Conservation (phyloP, 2,113 vertebrate genomes). For the Nipponia nippon region DNA sequence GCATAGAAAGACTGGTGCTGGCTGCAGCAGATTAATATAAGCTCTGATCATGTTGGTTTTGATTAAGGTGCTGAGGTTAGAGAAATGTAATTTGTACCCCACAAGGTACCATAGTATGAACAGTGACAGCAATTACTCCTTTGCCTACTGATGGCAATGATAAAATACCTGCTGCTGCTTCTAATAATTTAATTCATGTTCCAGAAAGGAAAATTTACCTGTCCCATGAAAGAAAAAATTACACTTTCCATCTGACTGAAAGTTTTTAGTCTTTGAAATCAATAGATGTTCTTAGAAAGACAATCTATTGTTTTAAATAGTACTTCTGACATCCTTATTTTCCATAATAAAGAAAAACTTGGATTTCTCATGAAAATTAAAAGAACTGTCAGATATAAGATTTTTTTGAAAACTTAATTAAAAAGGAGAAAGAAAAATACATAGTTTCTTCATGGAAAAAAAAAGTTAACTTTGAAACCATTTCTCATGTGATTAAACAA, state of each 20-base stretch:
- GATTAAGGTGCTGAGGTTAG: slow-evolving; percentile 85
- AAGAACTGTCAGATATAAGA: background rate
- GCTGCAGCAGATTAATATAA: slow-evolving; percentile 67
- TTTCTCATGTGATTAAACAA: background rate
- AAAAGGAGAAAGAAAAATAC: background rate
- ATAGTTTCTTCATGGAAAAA: background rate
- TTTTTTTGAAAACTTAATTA: background rate
- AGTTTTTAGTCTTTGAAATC: background rate
- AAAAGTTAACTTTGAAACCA: background rate
- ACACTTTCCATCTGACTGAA: slow-evolving; percentile 47
- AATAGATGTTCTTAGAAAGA: background rate
- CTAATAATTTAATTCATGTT: slow-evolving; percentile 78
- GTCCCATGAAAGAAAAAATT: background rate
- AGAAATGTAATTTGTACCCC: slow-evolving; percentile 84
- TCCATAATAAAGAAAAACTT: background rate
- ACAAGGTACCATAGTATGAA: slow-evolving; percentile 69
- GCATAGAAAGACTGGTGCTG: slow-evolving; percentile 24
- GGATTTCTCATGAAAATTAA: background rate
- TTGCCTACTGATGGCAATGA: slow-evolving; percentile 79
- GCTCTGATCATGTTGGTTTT: slow-evolving; percentile 76
- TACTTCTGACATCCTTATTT: background rate
- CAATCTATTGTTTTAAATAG: background rate
- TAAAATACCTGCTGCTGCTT: slow-evolving; percentile 73
- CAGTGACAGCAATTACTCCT: slow-evolving; percentile 83
- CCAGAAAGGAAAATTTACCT: slow-evolving; percentile 73